phyloP scores from a whole-genome alignment of 2,888 invertebrate species.

The Polietes domitor region DNA sequence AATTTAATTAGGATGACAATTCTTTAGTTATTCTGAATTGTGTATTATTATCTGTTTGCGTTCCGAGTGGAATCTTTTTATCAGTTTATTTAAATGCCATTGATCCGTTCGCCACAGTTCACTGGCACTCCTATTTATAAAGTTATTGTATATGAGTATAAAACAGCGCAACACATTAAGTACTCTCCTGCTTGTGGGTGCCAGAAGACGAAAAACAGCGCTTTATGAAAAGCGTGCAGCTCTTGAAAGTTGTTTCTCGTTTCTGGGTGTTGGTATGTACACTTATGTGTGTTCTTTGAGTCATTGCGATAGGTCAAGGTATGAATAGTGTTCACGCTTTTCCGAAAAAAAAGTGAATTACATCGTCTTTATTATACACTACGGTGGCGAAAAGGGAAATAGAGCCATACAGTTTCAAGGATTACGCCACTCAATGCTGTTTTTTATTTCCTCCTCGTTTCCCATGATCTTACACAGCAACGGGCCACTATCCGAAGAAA shows the following conservation, averaged over 20 bases:
- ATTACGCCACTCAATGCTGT: no score
- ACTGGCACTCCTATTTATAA: conserved; percentile 22
- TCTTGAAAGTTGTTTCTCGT: neutral
- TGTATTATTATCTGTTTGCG: neutral
- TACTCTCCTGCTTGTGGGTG: neutral
- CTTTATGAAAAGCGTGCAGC: neutral
- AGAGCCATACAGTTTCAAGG: no score
- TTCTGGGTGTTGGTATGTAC: neutral
- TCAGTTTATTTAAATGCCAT: conserved; percentile 36
- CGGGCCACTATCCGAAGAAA: no score
- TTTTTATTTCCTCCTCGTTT: no score
- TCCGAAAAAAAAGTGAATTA: no score
- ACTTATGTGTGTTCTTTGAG: neutral
- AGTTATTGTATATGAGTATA: neutral
- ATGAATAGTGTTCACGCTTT: neutral
- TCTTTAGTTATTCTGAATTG: conserved; percentile 2
- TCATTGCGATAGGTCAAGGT: conserved; percentile 25
- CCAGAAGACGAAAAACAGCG: neutral
- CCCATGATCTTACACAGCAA: no score
- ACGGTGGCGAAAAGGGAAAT: no score
- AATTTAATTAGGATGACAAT: conserved; percentile 28
- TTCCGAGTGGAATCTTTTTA: conserved; percentile 7
- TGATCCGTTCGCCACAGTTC: conserved; percentile 26
- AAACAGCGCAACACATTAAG: neutral
- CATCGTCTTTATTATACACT: no score